These are phyloP conservation scores for Hippoglossus hippoglossus DNA, from an alignment of 2,797 vertebrate genomes.

Conservation along the genomic window DNA sequence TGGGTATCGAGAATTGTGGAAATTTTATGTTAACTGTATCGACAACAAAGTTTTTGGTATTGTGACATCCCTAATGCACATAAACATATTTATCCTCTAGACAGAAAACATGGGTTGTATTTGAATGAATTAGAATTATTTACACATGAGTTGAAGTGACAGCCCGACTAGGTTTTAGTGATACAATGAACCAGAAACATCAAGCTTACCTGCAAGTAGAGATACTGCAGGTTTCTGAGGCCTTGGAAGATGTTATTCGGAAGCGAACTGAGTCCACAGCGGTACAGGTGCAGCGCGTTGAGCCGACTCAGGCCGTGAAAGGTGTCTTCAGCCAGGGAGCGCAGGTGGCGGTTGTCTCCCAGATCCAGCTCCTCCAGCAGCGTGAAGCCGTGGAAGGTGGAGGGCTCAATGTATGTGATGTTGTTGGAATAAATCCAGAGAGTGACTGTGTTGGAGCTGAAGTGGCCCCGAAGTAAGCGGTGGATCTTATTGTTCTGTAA, in stretches of 20 bases:
- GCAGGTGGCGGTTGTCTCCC: constrained; percentile 96
- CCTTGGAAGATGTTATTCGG: constrained; percentile 93
- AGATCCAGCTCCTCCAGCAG: constrained; percentile 97
- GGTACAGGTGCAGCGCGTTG: constrained; percentile 95
- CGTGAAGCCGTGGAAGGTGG: constrained; percentile 92
- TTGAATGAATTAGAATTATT: too few relatives aligned
- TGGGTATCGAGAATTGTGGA: too few relatives aligned
- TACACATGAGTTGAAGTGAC: not conserved
- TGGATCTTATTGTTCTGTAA: constrained; percentile 98
- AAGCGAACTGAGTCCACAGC: constrained; percentile 92
- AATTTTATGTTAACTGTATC: too few relatives aligned
- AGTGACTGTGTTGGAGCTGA: constrained; percentile 93
- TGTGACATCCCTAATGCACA: too few relatives aligned
- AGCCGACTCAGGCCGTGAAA: constrained; percentile 94
- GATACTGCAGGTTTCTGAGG: constrained; percentile 96
- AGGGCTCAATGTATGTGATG: constrained; percentile 95
- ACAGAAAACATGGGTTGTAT: not conserved
- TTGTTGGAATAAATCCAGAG: constrained; percentile 99
- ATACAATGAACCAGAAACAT: not conserved
- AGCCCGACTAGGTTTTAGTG: not conserved
- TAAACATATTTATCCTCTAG: not conserved
- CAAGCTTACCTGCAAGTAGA: constrained; percentile 91
- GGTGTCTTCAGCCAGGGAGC: constrained; percentile 92
- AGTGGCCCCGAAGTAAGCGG: constrained; percentile 91
- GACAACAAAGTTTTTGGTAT: too few relatives aligned